phyloP scores from a whole-genome alignment of 2,113 vertebrate species.

The human region DNA sequence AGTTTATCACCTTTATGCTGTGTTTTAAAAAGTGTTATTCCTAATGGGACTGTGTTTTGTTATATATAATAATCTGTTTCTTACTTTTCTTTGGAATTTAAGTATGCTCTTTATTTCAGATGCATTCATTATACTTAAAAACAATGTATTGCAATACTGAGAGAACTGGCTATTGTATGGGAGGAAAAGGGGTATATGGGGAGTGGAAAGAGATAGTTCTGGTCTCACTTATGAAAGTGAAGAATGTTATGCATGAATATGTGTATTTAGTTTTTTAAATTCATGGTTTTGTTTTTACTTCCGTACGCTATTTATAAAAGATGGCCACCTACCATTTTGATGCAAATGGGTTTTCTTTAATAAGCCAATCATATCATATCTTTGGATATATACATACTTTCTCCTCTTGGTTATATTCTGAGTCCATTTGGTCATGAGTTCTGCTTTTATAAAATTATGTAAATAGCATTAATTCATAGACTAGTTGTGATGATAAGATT shows the following conservation, averaged over 20 bases:
- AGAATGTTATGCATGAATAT: neutral
- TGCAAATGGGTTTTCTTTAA: neutral
- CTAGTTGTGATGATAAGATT: neutral
- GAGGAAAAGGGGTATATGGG: neutral
- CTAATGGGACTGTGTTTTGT: conserved; percentile 6
- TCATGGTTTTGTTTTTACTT: neutral
- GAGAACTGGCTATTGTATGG: neutral
- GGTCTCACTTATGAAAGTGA: neutral
- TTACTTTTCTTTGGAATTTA: conserved; percentile 25
- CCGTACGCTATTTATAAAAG: neutral
- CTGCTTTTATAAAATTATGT: neutral
- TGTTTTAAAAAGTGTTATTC: conserved; percentile 47
- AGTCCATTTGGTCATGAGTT: neutral
- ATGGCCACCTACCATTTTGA: neutral
- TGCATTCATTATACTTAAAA: conserved; percentile 28
- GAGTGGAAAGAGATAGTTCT: neutral
- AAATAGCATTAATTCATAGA: neutral
- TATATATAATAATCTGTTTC: neutral
- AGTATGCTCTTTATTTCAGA: conserved; percentile 20
- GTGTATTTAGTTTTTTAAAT: neutral
- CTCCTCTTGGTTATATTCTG: neutral
- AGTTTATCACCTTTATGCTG: conserved; percentile 52
- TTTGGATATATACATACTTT: neutral
- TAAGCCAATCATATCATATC: neutral
- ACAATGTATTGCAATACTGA: neutral